phyloP scores from a whole-genome alignment of 2,797 vertebrate species.

The Mormyrus proboscirostris region DNA sequence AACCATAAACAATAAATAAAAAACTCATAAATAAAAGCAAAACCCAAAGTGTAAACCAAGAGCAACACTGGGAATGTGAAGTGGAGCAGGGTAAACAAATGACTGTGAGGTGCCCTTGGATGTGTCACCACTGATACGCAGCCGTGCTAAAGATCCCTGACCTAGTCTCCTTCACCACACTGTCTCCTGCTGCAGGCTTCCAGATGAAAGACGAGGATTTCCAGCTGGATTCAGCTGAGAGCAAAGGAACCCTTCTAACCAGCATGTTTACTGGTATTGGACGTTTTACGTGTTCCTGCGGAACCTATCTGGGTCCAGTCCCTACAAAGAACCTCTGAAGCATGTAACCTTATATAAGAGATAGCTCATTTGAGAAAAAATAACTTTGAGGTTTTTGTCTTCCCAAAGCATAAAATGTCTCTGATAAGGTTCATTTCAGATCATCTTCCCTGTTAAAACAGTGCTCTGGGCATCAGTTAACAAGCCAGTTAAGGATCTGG shows the following conservation, averaged over 20 bases:
- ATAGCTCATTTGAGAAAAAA: not conserved
- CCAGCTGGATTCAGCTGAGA: conserved; percentile 75
- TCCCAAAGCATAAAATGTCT: not conserved
- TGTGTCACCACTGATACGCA: not conserved
- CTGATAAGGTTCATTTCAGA: not conserved
- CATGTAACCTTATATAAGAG: not conserved
- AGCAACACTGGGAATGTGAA: not conserved
- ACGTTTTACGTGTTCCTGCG: conserved; percentile 32
- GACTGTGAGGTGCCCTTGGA: not conserved
- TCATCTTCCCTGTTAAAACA: not conserved
- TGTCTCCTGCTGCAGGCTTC: conserved; percentile 58
- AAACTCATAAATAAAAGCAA: not conserved
- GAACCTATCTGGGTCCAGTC: not conserved
- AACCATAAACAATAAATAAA: not conserved
- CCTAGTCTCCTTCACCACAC: not conserved
- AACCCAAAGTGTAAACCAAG: not conserved
- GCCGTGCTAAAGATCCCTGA: not conserved
- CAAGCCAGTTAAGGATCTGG: not conserved
- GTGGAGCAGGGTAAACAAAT: not conserved
- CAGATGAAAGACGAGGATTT: conserved; percentile 79
- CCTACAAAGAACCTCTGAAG: not conserved
- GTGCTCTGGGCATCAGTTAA: not conserved
- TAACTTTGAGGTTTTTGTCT: not conserved
- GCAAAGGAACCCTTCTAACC: conserved; percentile 78
- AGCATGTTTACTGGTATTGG: conserved; percentile 78